Evolutionary conservation across 1,140 invertebrate species (phyloP).

Genomic region (Panonychus citri): DNA sequence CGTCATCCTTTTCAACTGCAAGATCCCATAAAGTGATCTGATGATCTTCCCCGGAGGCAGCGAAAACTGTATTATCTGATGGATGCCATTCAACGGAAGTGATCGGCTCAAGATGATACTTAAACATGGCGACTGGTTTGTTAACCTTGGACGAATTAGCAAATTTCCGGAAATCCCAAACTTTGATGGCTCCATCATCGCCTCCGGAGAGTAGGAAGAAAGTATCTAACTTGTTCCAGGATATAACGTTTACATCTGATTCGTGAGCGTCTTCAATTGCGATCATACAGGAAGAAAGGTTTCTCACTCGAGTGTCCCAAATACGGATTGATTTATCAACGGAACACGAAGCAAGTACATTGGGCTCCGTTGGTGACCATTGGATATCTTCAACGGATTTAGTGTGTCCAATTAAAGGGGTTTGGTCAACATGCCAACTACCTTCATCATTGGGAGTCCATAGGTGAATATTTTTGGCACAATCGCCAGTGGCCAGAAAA

Average conservation of each 20-base stretch:
- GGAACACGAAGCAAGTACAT: conserved; percentile 79
- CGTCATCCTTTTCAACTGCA: conserved; percentile 57
- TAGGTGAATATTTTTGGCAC: conserved; percentile 68
- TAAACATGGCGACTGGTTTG: conserved; percentile 66
- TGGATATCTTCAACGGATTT: conserved; percentile 92
- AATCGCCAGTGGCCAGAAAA: conserved; percentile 62
- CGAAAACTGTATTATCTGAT: conserved; percentile 67
- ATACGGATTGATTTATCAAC: conserved; percentile 50
- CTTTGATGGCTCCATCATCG: conserved; percentile 75
- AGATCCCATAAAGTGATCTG: conserved; percentile 95
- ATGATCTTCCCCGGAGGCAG: conserved; percentile 77
- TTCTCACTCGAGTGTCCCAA: conserved; percentile 52
- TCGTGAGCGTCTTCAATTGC: conserved; percentile 64
- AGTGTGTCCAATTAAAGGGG: conserved; percentile 60
- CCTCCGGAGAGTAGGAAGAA: conserved; percentile 75
- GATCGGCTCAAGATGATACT: conserved; percentile 70
- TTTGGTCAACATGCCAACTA: conserved; percentile 50
- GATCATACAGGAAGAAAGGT: conserved; percentile 72
- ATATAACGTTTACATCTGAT: conserved; percentile 88
- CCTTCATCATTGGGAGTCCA: conserved; percentile 53
- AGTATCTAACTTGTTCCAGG: conserved; percentile 72
- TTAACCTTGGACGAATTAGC: not conserved
- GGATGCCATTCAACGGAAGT: conserved; percentile 76
- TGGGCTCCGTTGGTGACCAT: conserved; percentile 88
- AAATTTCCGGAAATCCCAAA: conserved; percentile 89